Evolutionary conservation across 2,113 vertebrate genomes (phyloP), one percentile per base, ranked within the genome.

Genomic region (Channa argus): DNA sequence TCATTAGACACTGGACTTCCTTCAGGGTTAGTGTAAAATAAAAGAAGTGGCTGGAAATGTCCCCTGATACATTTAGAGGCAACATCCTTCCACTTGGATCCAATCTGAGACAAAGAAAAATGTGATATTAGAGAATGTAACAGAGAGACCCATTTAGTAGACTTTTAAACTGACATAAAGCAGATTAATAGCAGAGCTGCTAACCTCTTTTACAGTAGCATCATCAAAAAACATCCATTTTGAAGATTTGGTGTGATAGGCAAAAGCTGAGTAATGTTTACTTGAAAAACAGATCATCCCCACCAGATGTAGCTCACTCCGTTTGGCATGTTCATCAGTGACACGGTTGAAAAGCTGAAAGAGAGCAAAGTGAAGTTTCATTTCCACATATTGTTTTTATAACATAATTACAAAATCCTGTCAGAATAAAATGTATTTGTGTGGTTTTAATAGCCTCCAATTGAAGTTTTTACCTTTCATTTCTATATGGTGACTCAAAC

Each of bases 211-310:
- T 9, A 99, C 98, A 51, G 95, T 97, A 53, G 98, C 98, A 77
- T 99, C 98, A 81, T 99, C 98, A 73, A 99, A 99, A 86, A 99
- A 95, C 68, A 99, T 95, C 98, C 98, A 99, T 84, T 97, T 97
- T 88, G 96, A 96, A 87, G 95, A 98, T 94, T 98, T 98, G 72
- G 96, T 99, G 88, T 99, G 98, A 88, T 96, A 97, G 76, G 97
- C 96, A 77, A 99, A 99, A 90, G 98, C 96, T 91, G 97, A 98
- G 79, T 99, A 99, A 90, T 99, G 98, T 90, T 94, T 94, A 88
- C 96, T 99, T 9, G 96, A 94, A 77, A 98, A 99, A 90, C 98
- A 99, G 93, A 99, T 98, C 96, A 99, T 95, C 79, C 97, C 98
- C 84, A 99, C 98, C 74, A 99, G 96, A 75, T 95, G 94, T 39